phyloP scores from a whole-genome alignment of 2,888 invertebrate species.

The Synanthedon myopaeformis region DNA sequence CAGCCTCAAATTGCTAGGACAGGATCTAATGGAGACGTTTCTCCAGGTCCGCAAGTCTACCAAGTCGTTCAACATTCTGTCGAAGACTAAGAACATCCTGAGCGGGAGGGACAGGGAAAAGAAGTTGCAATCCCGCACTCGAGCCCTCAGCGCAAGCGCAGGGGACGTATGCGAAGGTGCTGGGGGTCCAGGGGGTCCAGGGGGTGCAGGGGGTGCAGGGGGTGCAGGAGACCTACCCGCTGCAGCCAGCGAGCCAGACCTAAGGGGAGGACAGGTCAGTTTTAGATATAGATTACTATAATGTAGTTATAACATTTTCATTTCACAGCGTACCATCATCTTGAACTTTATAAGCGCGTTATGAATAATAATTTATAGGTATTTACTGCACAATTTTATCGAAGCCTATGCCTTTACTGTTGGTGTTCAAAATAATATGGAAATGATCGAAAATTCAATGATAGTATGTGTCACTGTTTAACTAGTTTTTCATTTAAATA shows the following conservation, averaged over 20 bases:
- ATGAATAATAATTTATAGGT: too few species aligned
- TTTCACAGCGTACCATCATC: neutral
- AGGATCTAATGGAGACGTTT: too few species aligned
- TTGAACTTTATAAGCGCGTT: too few species aligned
- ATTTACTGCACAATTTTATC: too few species aligned
- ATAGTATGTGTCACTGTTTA: too few species aligned
- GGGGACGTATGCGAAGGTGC: constrained; percentile 56
- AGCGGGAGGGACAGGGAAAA: constrained; percentile 28
- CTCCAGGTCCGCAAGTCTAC: constrained; percentile 46
- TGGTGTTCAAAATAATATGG: too few species aligned
- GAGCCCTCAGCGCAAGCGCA: constrained; percentile 40
- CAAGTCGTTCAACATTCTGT: constrained; percentile 44
- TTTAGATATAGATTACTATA: neutral
- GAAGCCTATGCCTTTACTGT: too few species aligned
- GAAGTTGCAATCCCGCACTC: constrained; percentile 19
- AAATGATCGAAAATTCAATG: too few species aligned
- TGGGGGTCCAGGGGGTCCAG: constrained; percentile 26
- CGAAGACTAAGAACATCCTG: constrained; percentile 44
- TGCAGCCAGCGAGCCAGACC: constrained; percentile 76
- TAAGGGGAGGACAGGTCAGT: constrained; percentile 59
- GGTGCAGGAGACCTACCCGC: constrained; percentile 35
- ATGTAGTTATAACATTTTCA: neutral
- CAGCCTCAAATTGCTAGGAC: too few species aligned
- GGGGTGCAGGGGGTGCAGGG: constrained; percentile 39
- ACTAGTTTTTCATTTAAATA: too few species aligned